These are phyloP conservation scores for Eueremaeus valkanovi DNA, from an alignment of 2,888 invertebrate species.

Conservation along the genomic window DNA sequence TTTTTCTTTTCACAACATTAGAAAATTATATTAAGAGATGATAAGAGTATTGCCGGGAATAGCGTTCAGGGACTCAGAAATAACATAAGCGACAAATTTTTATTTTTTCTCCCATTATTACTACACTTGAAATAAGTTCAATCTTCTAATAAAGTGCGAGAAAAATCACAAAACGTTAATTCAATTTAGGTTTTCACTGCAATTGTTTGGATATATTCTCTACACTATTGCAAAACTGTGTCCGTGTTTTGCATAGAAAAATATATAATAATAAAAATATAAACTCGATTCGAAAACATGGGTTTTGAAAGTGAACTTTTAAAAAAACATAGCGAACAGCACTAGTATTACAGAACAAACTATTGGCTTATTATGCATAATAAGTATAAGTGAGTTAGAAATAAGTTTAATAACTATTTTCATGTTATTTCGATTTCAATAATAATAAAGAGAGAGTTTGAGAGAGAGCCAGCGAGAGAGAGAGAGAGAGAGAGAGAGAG, in stretches of 20 bases:
- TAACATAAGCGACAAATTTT: conserved; percentile 24
- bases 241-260: conserved; percentile 24
- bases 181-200: background rate
- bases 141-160: conserved; percentile 22
- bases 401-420: conserved; percentile 9
- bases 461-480: too few relatives aligned
- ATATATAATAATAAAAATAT: background rate
- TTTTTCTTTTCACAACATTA: conserved; percentile 10
- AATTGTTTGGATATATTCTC: conserved; percentile 19
- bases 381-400: conserved; percentile 11
- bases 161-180: conserved; percentile 9
- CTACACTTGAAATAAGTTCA: conserved; percentile 6
- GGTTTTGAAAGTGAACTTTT: conserved; percentile 14
- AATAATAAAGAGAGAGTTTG: background rate
- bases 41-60: background rate
- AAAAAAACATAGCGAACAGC: conserved; percentile 20
- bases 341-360: background rate
- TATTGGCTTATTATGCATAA: conserved; percentile 27
- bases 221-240: background rate
- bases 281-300: conserved; percentile 20
- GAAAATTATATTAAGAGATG: conserved; percentile 20
- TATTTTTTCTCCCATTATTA: conserved; percentile 18
- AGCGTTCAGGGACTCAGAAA: background rate
- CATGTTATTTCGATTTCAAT: conserved; percentile 4
- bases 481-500: too few relatives aligned